Evolutionary conservation across 2,888 invertebrate species (phyloP), one percentile per base, ranked within the genome.

Genomic region (Xestia xanthographa): DNA sequence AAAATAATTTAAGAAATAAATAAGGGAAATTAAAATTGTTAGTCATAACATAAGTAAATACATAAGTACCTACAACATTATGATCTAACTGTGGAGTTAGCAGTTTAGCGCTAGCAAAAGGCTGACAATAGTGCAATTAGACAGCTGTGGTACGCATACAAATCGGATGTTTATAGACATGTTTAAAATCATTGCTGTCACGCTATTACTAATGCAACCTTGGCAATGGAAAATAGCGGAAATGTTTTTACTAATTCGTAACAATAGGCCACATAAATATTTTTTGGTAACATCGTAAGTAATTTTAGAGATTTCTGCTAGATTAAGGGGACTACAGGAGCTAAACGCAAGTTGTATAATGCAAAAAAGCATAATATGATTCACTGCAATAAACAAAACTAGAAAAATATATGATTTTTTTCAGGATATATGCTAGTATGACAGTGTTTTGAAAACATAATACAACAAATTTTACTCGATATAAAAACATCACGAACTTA

Each of bases 111-210:
- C 26, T 1, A 22, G 17, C 22, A n/a, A 72, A 80, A 65, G 11
- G 48, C 65, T 80, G 26, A 82, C 82, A 82, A 82, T 82, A 68
- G 76, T 63, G 85, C 85, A 85, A 82, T 82, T 81, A 76, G 29
- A 12, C 29, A 68, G n/a, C 34, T 41, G 14, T 26, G 34, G n/a
- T 26, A 45, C 60, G 82, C 85, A 82, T 82, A 82, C 53, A 84
- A 69, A 82, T 81, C 20, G 50, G 20, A 58, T 66, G 53, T 70
- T 80, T 71, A 84, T 75, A 62, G 2, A 56, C 34, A 38, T 58
- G 71, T 77, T 71, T 50, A 53, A 77, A 77, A 48, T 79, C 26
- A 83, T 66, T 20, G 58, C 45, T 26, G 79, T 48, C 65, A 82
- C 34, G 50, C 77, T 12, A 65, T 62, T 56, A 56, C 14, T 72